Percentiles rank a stretch among this genome's conserved stretches.
phyloP scores from a whole-genome alignment of 2,113 vertebrate species.

The Chloebia gouldiae region DNA sequence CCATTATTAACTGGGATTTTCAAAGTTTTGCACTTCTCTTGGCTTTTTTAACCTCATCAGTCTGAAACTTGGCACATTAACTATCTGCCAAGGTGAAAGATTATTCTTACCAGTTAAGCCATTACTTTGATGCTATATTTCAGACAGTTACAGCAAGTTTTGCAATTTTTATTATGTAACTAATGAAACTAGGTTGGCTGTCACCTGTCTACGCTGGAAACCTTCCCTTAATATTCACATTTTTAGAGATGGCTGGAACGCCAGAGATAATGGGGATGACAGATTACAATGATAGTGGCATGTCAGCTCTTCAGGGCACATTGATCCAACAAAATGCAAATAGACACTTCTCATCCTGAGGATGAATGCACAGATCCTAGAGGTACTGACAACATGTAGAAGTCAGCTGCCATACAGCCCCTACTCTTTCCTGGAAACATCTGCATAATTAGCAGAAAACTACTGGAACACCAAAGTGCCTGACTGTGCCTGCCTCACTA shows the following conservation, averaged over 20 bases:
- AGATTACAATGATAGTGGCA: neutral
- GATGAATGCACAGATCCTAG: neutral
- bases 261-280: neutral
- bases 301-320: neutral
- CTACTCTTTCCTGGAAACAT: neutral
- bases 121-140: neutral
- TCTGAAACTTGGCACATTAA: neutral
- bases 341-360: constrained; percentile 25
- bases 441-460: neutral
- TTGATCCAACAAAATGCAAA: constrained; percentile 34
- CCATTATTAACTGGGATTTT: neutral
- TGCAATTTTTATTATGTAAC: neutral
- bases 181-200: constrained; percentile 32
- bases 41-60: neutral
- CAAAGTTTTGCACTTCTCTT: neutral
- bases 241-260: neutral
- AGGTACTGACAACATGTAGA: neutral
- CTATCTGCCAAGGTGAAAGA: constrained; percentile 2
- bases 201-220: constrained; percentile 5
- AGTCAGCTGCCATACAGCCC: accelerated
- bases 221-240: neutral
- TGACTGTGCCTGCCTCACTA: neutral
- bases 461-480: neutral
- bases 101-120: neutral
- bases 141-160: constrained; percentile 28